Evolutionary conservation across 2,797 vertebrate genomes (phyloP).

Genomic region (Hirundo rustica): DNA sequence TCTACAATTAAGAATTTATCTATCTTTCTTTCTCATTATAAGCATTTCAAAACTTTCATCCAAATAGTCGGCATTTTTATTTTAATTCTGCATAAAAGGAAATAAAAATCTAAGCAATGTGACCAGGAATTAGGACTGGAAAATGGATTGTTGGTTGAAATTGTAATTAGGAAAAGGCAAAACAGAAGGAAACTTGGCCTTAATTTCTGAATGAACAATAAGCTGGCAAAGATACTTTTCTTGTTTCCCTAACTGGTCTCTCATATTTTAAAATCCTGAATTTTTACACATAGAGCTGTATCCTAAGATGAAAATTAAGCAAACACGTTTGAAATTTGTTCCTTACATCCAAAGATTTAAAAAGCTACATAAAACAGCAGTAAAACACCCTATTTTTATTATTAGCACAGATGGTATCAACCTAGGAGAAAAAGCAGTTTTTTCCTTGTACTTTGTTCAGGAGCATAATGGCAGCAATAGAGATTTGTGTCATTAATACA

Average conservation of each 20-base stretch:
- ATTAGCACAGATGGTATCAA: neutral
- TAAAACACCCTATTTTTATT: neutral
- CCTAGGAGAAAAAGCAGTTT: neutral
- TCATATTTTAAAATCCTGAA: neutral
- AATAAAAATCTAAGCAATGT: neutral
- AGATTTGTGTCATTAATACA: neutral
- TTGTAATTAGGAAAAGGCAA: neutral
- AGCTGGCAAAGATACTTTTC: neutral
- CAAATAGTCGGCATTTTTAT: neutral
- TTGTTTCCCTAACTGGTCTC: neutral
- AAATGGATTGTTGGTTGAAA: neutral
- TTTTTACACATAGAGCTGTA: neutral
- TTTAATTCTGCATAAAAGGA: neutral
- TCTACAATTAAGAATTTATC: neutral
- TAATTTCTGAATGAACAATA: constrained; percentile 23
- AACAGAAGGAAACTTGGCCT: neutral
- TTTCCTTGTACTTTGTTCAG: neutral
- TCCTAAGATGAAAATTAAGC: neutral
- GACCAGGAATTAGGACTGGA: neutral
- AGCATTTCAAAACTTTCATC: neutral
- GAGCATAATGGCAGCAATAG: neutral
- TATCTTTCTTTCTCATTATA: neutral
- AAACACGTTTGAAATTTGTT: neutral
- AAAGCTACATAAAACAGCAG: neutral
- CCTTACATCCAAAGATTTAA: neutral